A percentile compares a stretch with the other conserved stretches of the same genome.
These are phyloP conservation scores for Scaptomyza tumidula DNA, from an alignment of 2,888 invertebrate genomes.

Conservation along the genomic window DNA sequence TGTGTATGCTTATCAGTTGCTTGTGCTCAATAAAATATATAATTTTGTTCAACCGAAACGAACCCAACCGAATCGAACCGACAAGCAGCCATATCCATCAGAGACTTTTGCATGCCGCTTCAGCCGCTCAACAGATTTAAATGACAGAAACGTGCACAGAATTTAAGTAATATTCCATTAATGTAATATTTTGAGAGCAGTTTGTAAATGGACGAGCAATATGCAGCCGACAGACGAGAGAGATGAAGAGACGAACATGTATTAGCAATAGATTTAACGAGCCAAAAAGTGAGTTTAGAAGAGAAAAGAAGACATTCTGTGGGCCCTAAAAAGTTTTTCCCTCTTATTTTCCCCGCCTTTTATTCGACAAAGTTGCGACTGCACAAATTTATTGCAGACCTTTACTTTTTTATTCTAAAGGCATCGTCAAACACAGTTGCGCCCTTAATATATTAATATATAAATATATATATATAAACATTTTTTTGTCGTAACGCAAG, in stretches of 20 bases:
- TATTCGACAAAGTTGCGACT: conserved; percentile 25
- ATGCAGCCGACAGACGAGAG: neutral
- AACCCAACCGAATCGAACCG: conserved; percentile 17
- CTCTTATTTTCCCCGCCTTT: neutral
- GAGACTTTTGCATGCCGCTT: conserved; percentile 58
- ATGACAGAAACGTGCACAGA: conserved; percentile 76
- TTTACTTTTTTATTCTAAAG: conserved; percentile 9
- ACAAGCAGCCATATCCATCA: conserved; percentile 49
- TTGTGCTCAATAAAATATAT: conserved; percentile 57
- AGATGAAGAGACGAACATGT: conserved; percentile 15
- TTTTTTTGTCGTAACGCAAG: neutral
- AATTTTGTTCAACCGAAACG: conserved; percentile 22
- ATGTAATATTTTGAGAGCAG: conserved; percentile 65
- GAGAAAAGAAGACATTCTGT: conserved; percentile 1
- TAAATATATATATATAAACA: neutral
- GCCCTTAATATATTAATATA: neutral
- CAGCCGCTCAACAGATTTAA: conserved; percentile 75
- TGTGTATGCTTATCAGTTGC: conserved; percentile 13
- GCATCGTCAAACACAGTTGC: conserved; percentile 3
- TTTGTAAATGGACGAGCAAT: conserved; percentile 24
- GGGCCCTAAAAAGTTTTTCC: conserved; percentile 30
- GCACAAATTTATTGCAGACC: conserved; percentile 30
- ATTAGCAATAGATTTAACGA: conserved; percentile 72
- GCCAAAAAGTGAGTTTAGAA: conserved; percentile 61
- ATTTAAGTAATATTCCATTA: conserved; percentile 68